Conservation (phyloP, 2,797 vertebrate species). For the Macropus fuliginosus region DNA sequence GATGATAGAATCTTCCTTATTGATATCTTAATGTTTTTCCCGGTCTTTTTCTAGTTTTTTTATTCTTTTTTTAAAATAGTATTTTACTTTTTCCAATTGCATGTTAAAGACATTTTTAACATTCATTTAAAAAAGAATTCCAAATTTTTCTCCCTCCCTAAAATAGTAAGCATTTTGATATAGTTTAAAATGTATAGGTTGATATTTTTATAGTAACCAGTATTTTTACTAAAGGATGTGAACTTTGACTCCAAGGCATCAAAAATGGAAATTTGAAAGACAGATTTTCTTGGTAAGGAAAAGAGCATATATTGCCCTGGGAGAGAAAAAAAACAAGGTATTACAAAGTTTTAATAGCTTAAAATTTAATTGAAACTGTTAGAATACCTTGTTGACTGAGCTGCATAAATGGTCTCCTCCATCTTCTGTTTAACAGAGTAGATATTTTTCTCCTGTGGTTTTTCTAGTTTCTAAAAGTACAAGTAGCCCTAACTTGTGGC, state of each 20-base stretch:
- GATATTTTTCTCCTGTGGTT: constrained; percentile 49
- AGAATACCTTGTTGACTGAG: not conserved
- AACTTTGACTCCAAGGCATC: not conserved
- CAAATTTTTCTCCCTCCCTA: not conserved
- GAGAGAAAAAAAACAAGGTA: not conserved
- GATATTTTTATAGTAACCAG: not conserved
- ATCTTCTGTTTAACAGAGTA: constrained; percentile 72
- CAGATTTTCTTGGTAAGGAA: constrained; percentile 63
- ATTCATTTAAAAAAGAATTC: not conserved
- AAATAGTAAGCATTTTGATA: not conserved
- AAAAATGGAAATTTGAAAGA: constrained; percentile 65
- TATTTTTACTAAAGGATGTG: not conserved
- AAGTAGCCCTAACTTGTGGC: constrained; percentile 55
- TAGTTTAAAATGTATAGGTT: not conserved
- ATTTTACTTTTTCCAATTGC: not conserved
- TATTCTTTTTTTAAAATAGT: not conserved
- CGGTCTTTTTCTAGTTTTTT: not conserved
- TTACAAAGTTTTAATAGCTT: not conserved
- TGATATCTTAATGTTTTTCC: not conserved
- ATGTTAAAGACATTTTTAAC: not conserved
- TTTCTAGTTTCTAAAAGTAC: constrained; percentile 30
- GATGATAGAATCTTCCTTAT: not conserved
- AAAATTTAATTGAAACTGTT: not conserved
- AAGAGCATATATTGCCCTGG: constrained; percentile 58
- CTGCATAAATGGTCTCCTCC: constrained; percentile 66